Evolutionary conservation across 2,888 invertebrate genomes (phyloP).

Genomic region (Drosophila greeni): DNA sequence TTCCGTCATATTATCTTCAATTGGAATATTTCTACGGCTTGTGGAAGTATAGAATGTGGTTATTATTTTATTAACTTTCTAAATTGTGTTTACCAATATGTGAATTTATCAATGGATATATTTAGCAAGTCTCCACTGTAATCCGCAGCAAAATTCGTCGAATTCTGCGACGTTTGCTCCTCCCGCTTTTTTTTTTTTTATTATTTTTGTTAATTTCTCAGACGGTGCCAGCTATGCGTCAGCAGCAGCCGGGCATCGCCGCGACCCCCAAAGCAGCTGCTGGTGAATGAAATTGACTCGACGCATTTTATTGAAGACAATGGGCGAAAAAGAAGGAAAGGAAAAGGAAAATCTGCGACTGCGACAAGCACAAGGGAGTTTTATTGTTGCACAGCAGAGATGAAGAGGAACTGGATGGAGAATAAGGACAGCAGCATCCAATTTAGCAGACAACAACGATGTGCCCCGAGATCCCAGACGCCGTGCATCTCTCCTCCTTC

Average conservation of each 20-base stretch:
- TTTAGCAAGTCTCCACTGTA: slow-evolving; percentile 36
- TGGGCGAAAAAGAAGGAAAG: slow-evolving; percentile 41
- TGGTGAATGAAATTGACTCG: slow-evolving; percentile 61
- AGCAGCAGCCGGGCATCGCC: slow-evolving; percentile 24
- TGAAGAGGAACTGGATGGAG: slow-evolving; percentile 23
- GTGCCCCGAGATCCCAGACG: slow-evolving; percentile 31
- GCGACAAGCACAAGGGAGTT: slow-evolving; percentile 57
- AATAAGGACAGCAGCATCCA: slow-evolving; percentile 57
- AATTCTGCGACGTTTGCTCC: slow-evolving; percentile 41
- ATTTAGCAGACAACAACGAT: slow-evolving; percentile 54
- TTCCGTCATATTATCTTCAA: not conserved
- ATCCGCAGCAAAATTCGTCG: slow-evolving; percentile 43
- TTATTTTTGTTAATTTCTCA: slow-evolving; percentile 1
- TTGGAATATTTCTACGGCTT: not conserved
- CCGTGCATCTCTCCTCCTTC: slow-evolving; percentile 13
- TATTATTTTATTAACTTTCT: not conserved
- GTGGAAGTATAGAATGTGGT: not conserved
- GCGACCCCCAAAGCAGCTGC: slow-evolving; percentile 56
- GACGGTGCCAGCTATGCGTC: slow-evolving; percentile 50
- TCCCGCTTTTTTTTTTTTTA: slow-evolving; percentile 2
- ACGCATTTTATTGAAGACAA: slow-evolving; percentile 67
- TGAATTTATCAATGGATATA: not conserved
- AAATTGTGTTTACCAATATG: no score
- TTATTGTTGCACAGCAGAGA: slow-evolving; percentile 44
- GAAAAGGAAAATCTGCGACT: slow-evolving; percentile 33